Conservation (phyloP, 2,797 vertebrate genomes). For the Cyprinella venusta region DNA sequence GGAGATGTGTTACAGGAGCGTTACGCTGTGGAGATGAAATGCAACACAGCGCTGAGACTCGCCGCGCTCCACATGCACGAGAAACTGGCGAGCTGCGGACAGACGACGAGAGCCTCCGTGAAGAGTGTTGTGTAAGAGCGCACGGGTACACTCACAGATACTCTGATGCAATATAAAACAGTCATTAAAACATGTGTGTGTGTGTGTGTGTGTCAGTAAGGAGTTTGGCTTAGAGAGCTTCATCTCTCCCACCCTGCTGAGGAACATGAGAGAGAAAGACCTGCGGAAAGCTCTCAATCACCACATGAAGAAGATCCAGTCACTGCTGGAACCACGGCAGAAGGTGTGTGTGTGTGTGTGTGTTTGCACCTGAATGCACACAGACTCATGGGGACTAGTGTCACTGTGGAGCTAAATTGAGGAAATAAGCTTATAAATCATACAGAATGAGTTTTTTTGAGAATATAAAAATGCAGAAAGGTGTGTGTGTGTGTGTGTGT, state of each 20-base stretch:
- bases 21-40: slow-evolving; percentile 98
- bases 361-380: too few relatives aligned
- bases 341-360: slow-evolving; percentile 82
- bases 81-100: slow-evolving; percentile 89
- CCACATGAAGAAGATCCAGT: slow-evolving; percentile 97
- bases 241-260: slow-evolving; percentile 94
- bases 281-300: slow-evolving; percentile 96
- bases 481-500: too few relatives aligned
- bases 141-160: background rate
- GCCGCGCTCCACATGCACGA: slow-evolving; percentile 97
- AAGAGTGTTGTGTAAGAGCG: slow-evolving; percentile 94
- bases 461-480: too few relatives aligned
- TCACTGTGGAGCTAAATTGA: too few relatives aligned
- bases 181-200: background rate
- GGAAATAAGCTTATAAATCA: too few relatives aligned
- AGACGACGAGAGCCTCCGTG: slow-evolving; percentile 89
- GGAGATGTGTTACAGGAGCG: slow-evolving; percentile 95
- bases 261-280: slow-evolving; percentile 97
- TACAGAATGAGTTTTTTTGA: too few relatives aligned
- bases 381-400: too few relatives aligned
- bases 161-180: background rate
- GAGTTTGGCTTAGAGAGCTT: slow-evolving; percentile 98
- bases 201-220: slow-evolving; percentile 78
- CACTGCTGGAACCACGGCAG: slow-evolving; percentile 92
- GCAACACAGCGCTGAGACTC: slow-evolving; percentile 90